These are phyloP conservation scores for Macroramphosus scolopax DNA, from an alignment of 2,797 vertebrate genomes.

Conservation along the genomic window DNA sequence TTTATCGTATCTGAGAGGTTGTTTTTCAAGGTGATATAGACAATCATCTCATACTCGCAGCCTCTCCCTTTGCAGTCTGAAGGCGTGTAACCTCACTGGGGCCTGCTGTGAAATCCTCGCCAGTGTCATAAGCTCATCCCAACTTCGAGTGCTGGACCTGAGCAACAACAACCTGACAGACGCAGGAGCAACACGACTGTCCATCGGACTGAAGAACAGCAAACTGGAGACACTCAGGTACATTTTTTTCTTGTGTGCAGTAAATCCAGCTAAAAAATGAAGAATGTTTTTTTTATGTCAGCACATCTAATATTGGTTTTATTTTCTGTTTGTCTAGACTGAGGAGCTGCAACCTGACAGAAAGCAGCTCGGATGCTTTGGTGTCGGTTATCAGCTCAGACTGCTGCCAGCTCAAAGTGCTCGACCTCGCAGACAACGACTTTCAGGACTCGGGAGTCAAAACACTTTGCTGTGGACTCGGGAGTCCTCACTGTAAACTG, in stretches of 20 bases:
- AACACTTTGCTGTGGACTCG: conserved; percentile 44
- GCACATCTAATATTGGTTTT: background rate
- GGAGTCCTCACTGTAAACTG: conserved; percentile 53
- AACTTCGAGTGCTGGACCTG: conserved; percentile 57
- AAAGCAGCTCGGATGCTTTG: conserved; percentile 29
- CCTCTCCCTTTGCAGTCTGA: conserved; percentile 37
- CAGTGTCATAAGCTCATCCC: conserved; percentile 31
- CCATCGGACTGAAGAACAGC: conserved; percentile 35
- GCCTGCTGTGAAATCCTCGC: conserved; percentile 51
- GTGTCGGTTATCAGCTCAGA: conserved; percentile 43
- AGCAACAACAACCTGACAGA: conserved; percentile 66
- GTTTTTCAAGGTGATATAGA: too few species aligned
- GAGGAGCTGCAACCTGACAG: conserved; percentile 56
- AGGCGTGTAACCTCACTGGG: conserved; percentile 52
- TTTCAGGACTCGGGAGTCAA: conserved; percentile 49
- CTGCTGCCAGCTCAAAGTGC: conserved; percentile 40
- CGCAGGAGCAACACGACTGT: conserved; percentile 46
- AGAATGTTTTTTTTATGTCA: background rate
- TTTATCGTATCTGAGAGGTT: too few species aligned
- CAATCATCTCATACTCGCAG: too few species aligned
- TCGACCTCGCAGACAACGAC: conserved; percentile 69
- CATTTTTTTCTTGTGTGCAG: too few species aligned
- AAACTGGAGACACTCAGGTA: conserved; percentile 59
- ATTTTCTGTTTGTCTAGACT: conserved; percentile 39
- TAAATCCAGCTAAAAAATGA: too few species aligned